Conservation (phyloP, 2,113 vertebrate genomes). For the Alexandromys fortis region DNA sequence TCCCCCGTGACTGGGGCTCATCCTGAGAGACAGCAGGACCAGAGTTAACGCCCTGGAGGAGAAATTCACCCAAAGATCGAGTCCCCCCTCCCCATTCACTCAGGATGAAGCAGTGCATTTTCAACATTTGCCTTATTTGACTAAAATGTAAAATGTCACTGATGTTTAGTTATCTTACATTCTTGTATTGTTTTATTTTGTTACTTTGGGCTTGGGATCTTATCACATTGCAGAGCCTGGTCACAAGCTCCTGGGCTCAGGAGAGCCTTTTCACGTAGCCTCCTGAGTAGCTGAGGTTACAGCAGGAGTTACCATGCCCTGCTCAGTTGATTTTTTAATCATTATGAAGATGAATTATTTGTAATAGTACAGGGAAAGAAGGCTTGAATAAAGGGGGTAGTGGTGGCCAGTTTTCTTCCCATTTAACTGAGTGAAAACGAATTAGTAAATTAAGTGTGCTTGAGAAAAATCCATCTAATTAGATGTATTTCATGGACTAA, state of each 20-base stretch:
- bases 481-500: background rate
- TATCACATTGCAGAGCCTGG: background rate
- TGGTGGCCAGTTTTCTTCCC: constrained; percentile 8
- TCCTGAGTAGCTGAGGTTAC: background rate
- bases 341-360: background rate
- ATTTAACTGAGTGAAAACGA: constrained; percentile 37
- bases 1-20: background rate
- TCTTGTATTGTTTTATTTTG: background rate
- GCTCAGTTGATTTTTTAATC: constrained; percentile 11
- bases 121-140: background rate
- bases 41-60: background rate
- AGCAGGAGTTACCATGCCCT: background rate
- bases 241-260: background rate
- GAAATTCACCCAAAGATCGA: background rate
- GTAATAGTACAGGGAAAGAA: background rate
- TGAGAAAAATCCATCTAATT: background rate
- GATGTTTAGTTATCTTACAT: background rate
- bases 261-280: background rate
- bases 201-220: background rate
- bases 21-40: background rate
- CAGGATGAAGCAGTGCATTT: background rate
- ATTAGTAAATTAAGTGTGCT: background rate
- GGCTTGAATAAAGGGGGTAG: background rate
- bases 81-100: background rate
- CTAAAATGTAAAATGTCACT: constrained; percentile 49